These are phyloP conservation scores for Lutjanus erythropterus DNA, from an alignment of 2,113 vertebrate genomes.

Conservation along the genomic window DNA sequence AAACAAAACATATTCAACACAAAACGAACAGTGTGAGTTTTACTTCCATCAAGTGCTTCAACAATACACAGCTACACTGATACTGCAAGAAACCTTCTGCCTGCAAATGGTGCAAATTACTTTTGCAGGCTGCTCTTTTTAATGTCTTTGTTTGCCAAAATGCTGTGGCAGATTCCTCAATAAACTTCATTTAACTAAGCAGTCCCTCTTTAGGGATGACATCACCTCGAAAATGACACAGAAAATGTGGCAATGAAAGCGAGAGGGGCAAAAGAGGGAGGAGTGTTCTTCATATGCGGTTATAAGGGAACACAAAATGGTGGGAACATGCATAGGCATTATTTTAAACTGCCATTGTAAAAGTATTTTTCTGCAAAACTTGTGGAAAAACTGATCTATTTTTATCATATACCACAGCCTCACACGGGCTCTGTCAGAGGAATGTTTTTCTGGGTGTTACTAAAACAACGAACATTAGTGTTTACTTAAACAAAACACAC, in stretches of 20 bases:
- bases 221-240: conserved; percentile 69
- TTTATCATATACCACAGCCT: conserved; percentile 36
- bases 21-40: neutral
- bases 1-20: neutral
- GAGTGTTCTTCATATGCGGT: conserved; percentile 60
- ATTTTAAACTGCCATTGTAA: conserved; percentile 60
- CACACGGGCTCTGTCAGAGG: conserved; percentile 32
- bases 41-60: conserved; percentile 26
- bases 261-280: conserved; percentile 62
- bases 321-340: conserved; percentile 58
- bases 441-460: conserved; percentile 58
- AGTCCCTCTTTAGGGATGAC: conserved; percentile 70
- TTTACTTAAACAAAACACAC: conserved; percentile 49
- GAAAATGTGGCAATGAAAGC: conserved; percentile 76
- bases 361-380: conserved; percentile 60
- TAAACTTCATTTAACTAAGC: conserved; percentile 72
- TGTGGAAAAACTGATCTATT: conserved; percentile 68
- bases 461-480: conserved; percentile 51
- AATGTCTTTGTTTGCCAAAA: conserved; percentile 75
- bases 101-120: conserved; percentile 42
- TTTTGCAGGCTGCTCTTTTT: conserved; percentile 63
- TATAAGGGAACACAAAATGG: conserved; percentile 55
- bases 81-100: conserved; percentile 33
- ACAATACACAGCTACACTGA: neutral
- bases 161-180: conserved; percentile 68